phyloP scores from a whole-genome alignment of 2,888 invertebrate species.

The Osmoderma eremita region DNA sequence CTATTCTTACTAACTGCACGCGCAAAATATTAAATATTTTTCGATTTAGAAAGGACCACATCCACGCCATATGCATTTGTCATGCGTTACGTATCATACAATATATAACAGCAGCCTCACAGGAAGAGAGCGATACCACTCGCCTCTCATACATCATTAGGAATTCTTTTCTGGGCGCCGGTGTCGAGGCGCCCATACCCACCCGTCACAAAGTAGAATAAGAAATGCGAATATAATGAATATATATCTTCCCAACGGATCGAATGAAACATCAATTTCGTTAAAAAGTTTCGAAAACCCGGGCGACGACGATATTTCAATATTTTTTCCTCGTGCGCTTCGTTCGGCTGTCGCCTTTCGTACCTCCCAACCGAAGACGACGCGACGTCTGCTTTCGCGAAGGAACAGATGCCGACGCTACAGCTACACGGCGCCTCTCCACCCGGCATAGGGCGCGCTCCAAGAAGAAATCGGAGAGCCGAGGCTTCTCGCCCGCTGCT shows the following conservation, averaged over 20 bases:
- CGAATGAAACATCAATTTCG: conserved; percentile 36
- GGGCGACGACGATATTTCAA: conserved; percentile 31
- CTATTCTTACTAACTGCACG: too few relatives aligned
- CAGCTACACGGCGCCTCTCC: neutral
- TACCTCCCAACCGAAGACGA: too few relatives aligned
- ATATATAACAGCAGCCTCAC: too few relatives aligned
- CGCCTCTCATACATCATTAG: conserved; percentile 22
- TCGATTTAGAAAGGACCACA: too few relatives aligned
- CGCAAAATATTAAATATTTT: too few relatives aligned
- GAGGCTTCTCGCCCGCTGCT: too few relatives aligned
- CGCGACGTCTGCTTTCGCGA: neutral
- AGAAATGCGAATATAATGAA: conserved; percentile 34
- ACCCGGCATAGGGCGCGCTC: too few relatives aligned
- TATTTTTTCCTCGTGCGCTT: conserved; percentile 3
- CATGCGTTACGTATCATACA: too few relatives aligned
- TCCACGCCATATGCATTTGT: too few relatives aligned
- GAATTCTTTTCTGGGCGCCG: conserved; percentile 10
- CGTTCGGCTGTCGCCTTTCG: conserved; percentile 14
- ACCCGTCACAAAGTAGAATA: conserved; percentile 5
- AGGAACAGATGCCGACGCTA: conserved; percentile 14
- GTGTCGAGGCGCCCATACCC: neutral
- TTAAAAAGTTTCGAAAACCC: conserved; percentile 28
- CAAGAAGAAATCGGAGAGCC: too few relatives aligned
- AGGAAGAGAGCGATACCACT: too few relatives aligned
- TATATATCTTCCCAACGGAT: conserved; percentile 24